Base-by-base conservation (phyloP, 2,113 vertebrate species). In the Henicopernis longicauda region DNA sequence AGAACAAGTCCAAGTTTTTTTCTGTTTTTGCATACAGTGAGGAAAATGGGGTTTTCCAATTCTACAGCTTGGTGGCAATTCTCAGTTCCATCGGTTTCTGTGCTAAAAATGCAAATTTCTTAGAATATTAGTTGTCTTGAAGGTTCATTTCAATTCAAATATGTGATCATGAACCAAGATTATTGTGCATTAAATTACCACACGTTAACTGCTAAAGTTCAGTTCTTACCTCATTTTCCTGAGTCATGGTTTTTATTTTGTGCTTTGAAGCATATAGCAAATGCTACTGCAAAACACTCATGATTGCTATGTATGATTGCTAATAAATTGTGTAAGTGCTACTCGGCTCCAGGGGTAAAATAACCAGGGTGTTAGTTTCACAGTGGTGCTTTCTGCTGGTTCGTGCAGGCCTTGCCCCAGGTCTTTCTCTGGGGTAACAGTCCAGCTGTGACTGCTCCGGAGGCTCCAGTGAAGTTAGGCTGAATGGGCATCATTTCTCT, bases 131-230 rank as follows among this genome's bases (percentile, higher is more conserved):
- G 26, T 67, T 86, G 65, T 57, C 59, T 74, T 62, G 26, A 82
- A 72, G 21, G 22, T 82, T 87, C 55, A 61, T 91, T 89, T 92
- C 16, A 65, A 74, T 85, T 92, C 57, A 82, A 18, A 65, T 95
- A 52, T 12, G 40, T 65, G 44, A 82, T 90, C 15, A 47, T 82
- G 61, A 82, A 20, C 66, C 17, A 69, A 52, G 40, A 87, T 89
- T 55, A 65, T 71, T 34, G 49, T 94, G 65, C 40, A 45, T 91
- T 84, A 65, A 91, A 90, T 85, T 78, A 71, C 34, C 47, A 70
- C 45, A 38, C 50, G 38, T 69, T 32, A 61, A 72, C 62, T 69
- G 52, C 61, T 57, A 23, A 82, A 93, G 6, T 52, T 59, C 20
- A 47, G 29, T 82, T 83, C 55, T 81, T 84, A 81, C 49, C 52